Percentiles rank a stretch among this genome's conserved stretches.
phyloP scores from a whole-genome alignment of 2,797 vertebrate genomes.

The Periophthalmus magnuspinnatus region DNA sequence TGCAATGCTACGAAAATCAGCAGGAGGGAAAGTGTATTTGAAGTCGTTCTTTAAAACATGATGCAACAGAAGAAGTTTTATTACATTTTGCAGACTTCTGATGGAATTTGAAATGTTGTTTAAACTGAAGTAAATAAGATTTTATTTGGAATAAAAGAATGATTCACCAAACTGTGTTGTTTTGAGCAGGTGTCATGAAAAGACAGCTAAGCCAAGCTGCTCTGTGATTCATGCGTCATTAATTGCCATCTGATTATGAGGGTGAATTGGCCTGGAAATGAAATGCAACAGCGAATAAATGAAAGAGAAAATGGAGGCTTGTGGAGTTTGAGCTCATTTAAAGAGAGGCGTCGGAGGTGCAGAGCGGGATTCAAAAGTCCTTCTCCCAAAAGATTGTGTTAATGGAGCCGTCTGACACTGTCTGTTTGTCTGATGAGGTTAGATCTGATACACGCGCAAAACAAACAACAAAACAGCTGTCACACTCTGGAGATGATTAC shows the following conservation, averaged over 20 bases:
- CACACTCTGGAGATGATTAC: slow-evolving; percentile 37
- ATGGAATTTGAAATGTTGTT: slow-evolving; percentile 76
- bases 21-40: slow-evolving; percentile 60
- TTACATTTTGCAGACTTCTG: slow-evolving; percentile 71
- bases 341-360: slow-evolving; percentile 53
- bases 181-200: slow-evolving; percentile 68
- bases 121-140: slow-evolving; percentile 70
- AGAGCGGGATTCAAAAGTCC: slow-evolving; percentile 55
- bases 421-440: slow-evolving; percentile 59
- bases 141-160: slow-evolving; percentile 81
- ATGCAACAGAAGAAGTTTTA: slow-evolving; percentile 67
- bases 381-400: slow-evolving; percentile 54
- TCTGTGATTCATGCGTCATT: slow-evolving; percentile 67
- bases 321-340: slow-evolving; percentile 61
- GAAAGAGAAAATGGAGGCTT: slow-evolving; percentile 68
- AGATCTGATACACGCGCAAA: slow-evolving; percentile 41
- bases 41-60: slow-evolving; percentile 67
- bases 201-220: slow-evolving; percentile 47
- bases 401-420: slow-evolving; percentile 59
- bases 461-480: slow-evolving; percentile 31
- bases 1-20: slow-evolving; percentile 54
- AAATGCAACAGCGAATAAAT: slow-evolving; percentile 73
- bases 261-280: slow-evolving; percentile 69
- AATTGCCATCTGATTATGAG: slow-evolving; percentile 74
- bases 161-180: slow-evolving; percentile 75